These are phyloP conservation scores for Sisyra terminalis DNA, from an alignment of 2,888 invertebrate genomes.

Conservation along the genomic window DNA sequence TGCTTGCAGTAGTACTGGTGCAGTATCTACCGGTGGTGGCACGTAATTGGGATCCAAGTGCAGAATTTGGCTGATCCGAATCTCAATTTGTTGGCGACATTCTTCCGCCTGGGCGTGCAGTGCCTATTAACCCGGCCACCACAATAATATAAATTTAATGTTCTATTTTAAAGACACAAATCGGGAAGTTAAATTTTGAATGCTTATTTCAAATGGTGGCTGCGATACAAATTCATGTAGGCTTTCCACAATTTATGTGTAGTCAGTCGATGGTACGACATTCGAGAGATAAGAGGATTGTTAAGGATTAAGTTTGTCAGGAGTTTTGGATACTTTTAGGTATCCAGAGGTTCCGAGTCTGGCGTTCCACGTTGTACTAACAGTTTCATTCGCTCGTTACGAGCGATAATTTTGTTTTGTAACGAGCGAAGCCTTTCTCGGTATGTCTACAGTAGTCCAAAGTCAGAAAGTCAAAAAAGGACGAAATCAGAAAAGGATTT, in stretches of 20 bases:
- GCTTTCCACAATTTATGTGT: constrained; percentile 7
- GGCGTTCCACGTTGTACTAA: constrained; percentile 77
- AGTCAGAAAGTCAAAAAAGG: constrained; percentile 15
- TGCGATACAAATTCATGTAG: constrained; percentile 7
- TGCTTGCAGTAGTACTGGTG: constrained; percentile 18
- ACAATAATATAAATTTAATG: constrained; percentile 5
- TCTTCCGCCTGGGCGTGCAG: constrained; percentile 43
- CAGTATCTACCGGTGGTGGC: constrained; percentile 30
- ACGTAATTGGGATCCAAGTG: constrained; percentile 59
- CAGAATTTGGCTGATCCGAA: constrained; percentile 53
- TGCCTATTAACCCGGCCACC: constrained; percentile 39
- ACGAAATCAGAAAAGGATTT: constrained; percentile 14
- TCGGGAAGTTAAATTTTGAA: not conserved
- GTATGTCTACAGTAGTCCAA: constrained; percentile 52
- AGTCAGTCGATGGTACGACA: constrained; percentile 1
- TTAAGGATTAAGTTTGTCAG: not conserved
- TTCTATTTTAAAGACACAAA: not conserved
- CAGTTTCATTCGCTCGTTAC: constrained; percentile 76
- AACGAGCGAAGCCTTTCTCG: constrained; percentile 73
- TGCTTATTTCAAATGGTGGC: constrained; percentile 7
- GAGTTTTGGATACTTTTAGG: constrained; percentile 24
- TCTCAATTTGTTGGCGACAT: constrained; percentile 52
- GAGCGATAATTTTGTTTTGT: constrained; percentile 75
- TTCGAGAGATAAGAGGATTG: not conserved
- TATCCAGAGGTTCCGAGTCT: constrained; percentile 59